A percentile compares a stretch with the other conserved stretches of the same genome.
These are phyloP conservation scores for Poecilus cupreus DNA, from an alignment of 2,888 invertebrate genomes.

Conservation along the genomic window DNA sequence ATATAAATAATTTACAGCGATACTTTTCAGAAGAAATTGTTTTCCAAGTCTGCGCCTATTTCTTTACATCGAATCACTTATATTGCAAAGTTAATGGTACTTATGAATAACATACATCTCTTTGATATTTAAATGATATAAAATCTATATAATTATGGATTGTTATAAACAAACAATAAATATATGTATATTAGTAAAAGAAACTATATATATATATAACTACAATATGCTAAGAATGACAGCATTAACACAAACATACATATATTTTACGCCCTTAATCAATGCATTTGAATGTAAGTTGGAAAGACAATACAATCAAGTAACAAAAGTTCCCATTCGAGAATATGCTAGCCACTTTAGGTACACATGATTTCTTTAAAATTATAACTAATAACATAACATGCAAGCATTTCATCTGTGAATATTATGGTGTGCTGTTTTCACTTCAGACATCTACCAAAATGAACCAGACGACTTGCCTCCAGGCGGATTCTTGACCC, in stretches of 20 bases:
- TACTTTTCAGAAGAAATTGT: not conserved
- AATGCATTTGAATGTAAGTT: slow-evolving; percentile 41
- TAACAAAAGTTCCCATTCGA: slow-evolving; percentile 48
- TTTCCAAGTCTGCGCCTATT: not conserved
- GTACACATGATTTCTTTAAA: slow-evolving; percentile 48
- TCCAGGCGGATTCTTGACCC: slow-evolving; percentile 92
- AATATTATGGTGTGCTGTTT: not conserved
- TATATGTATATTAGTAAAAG: slow-evolving; percentile 13
- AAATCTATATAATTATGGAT: not conserved
- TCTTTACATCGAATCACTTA: not conserved
- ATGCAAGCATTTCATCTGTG: slow-evolving; percentile 35
- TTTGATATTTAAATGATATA: not conserved
- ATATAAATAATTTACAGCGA: not conserved
- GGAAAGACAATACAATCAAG: slow-evolving; percentile 34
- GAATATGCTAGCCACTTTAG: slow-evolving; percentile 46
- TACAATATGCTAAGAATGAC: slow-evolving; percentile 30
- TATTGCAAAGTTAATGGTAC: slow-evolving; percentile 10
- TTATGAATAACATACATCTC: slow-evolving; percentile 24
- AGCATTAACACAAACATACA: slow-evolving; percentile 33
- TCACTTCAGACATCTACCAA: slow-evolving; percentile 79
- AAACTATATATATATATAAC: not conserved
- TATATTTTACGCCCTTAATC: slow-evolving; percentile 31
- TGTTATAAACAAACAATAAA: slow-evolving; percentile 33
- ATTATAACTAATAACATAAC: slow-evolving; percentile 38
- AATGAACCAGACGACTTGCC: slow-evolving; percentile 89